Evolutionary conservation across 1,140 invertebrate genomes (phyloP).

Genomic region (Danaus plexippus): DNA sequence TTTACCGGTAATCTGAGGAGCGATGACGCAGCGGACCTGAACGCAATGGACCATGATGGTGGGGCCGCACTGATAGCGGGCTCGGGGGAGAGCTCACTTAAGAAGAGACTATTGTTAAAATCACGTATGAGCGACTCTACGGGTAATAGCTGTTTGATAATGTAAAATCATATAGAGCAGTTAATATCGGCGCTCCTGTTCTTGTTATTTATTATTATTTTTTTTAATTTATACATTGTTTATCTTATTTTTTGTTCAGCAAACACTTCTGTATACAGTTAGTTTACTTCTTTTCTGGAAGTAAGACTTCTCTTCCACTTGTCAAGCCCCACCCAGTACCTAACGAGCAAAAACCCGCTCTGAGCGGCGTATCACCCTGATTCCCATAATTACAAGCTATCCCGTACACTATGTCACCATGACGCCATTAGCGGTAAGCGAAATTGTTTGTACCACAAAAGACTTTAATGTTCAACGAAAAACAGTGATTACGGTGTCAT

Average conservation of each 20-base stretch:
- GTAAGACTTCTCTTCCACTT: too few relatives aligned
- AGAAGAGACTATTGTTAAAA: too few relatives aligned
- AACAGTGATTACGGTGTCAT: slow-evolving; percentile 24
- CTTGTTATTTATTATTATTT: too few relatives aligned
- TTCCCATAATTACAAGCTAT: slow-evolving; percentile 63
- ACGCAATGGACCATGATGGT: slow-evolving; percentile 37
- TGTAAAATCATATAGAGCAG: too few relatives aligned
- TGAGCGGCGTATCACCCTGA: slow-evolving; percentile 56
- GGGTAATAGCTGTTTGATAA: too few relatives aligned
- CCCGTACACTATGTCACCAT: slow-evolving; percentile 60
- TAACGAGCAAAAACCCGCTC: slow-evolving; percentile 67
- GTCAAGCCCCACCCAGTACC: slow-evolving; percentile 15
- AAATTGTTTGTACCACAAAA: slow-evolving; percentile 43
- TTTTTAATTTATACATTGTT: too few relatives aligned
- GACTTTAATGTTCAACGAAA: slow-evolving; percentile 21
- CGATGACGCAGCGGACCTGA: slow-evolving; percentile 43
- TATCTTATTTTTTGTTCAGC: too few relatives aligned
- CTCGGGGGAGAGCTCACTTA: slow-evolving; percentile 4
- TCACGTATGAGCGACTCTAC: too few relatives aligned
- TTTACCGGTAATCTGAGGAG: slow-evolving; percentile 40
- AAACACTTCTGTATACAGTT: too few relatives aligned
- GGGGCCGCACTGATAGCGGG: slow-evolving; percentile 17
- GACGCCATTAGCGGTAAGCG: slow-evolving; percentile 61
- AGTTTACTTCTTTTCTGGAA: too few relatives aligned
- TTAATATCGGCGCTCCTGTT: too few relatives aligned